phyloP scores from a whole-genome alignment of 2,888 invertebrate genomes.

The Meliscaeva auricollis region DNA sequence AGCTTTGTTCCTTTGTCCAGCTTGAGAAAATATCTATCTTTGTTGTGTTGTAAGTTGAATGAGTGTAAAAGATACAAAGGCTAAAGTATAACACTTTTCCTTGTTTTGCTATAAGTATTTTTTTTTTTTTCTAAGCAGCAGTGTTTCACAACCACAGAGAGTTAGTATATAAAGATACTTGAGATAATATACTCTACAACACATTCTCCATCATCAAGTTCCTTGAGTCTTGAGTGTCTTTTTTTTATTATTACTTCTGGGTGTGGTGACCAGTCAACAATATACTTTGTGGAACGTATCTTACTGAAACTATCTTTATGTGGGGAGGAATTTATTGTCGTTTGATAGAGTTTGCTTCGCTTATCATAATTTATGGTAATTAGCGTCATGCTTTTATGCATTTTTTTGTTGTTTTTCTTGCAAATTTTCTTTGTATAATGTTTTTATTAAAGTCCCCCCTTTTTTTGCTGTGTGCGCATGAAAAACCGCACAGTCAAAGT shows the following conservation, averaged over 20 bases:
- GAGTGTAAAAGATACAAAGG: conserved; percentile 36
- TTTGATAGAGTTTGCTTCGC: conserved; percentile 51
- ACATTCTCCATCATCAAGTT: conserved; percentile 32
- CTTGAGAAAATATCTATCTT: conserved; percentile 5
- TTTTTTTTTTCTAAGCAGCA: conserved; percentile 13
- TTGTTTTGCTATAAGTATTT: conserved; percentile 19
- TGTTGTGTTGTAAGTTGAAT: conserved; percentile 13
- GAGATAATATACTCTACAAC: conserved; percentile 34
- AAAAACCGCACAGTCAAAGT: conserved; percentile 49
- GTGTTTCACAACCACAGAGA: conserved; percentile 55
- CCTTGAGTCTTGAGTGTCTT: conserved; percentile 27
- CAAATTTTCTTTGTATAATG: conserved; percentile 8
- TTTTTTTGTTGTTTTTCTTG: conserved; percentile 22
- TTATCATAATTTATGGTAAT: conserved; percentile 74
- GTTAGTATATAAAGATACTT: conserved; percentile 39
- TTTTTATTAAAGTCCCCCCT: not conserved
- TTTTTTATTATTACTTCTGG: conserved; percentile 38
- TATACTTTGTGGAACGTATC: conserved; percentile 17
- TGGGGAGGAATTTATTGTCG: conserved; percentile 46
- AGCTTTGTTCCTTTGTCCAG: conserved; percentile 73
- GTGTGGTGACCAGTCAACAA: conserved; percentile 65
- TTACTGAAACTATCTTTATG: not conserved
- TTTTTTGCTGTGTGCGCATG: conserved; percentile 26
- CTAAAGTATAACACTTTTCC: conserved; percentile 61
- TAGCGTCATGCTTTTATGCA: conserved; percentile 61